Evolutionary conservation across 2,797 vertebrate species (phyloP).

Genomic region (Lateolabrax maculatus): DNA sequence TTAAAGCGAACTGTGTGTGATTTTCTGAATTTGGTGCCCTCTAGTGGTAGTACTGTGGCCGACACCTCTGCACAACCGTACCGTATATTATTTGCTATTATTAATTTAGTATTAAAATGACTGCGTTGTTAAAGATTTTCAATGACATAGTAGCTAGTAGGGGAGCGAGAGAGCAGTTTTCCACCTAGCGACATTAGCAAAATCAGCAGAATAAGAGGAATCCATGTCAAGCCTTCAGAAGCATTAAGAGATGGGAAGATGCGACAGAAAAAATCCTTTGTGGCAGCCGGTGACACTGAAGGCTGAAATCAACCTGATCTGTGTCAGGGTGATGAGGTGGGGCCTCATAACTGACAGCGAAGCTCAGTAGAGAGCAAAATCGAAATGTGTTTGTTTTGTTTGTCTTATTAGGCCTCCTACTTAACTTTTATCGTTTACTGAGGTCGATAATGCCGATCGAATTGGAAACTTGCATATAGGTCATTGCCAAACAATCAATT

Average conservation of each 20-base stretch:
- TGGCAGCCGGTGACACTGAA: neutral
- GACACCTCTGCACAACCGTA: neutral
- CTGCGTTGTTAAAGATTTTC: neutral
- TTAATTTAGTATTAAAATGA: neutral
- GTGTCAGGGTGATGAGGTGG: neutral
- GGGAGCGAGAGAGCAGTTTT: neutral
- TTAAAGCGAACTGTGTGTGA: neutral
- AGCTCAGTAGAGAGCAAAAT: neutral
- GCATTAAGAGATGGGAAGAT: neutral
- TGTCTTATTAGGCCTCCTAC: neutral
- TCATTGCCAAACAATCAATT: neutral
- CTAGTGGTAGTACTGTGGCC: neutral
- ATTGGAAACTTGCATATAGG: neutral
- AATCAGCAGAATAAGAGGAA: constrained; percentile 1
- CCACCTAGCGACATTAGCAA: neutral
- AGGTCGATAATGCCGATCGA: neutral
- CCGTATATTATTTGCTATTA: neutral
- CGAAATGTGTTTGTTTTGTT: neutral
- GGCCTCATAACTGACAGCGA: neutral
- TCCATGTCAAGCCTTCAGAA: neutral
- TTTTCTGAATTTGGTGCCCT: neutral
- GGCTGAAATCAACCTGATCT: constrained; percentile 16
- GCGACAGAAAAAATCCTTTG: constrained; percentile 18
- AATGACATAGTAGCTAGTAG: neutral
- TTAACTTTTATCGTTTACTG: neutral